Evolutionary conservation across 1,140 invertebrate species (phyloP), one percentile per base, ranked within the genome.

Genomic region (Lepidostoma basale): DNA sequence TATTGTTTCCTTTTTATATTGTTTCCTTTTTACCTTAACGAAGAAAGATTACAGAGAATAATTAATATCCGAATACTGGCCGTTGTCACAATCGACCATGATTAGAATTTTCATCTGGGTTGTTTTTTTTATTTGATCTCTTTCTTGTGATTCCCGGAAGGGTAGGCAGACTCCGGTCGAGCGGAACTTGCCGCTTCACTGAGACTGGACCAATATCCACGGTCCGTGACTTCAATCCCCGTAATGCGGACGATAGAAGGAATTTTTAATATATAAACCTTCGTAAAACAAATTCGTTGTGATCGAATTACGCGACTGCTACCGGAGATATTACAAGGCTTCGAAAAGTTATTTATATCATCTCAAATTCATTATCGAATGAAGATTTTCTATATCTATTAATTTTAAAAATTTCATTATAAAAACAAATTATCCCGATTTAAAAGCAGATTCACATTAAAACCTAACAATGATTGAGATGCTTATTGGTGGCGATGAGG

Each of bases 101-200:
- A 44, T 60, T 60, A 60, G 36, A 22, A 60, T 60, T 60, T 40
- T 60, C 25, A 60, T 42, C 56, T 42, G 36, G 39, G 39, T 42
- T 42, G 56, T 42, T 42, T 42, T 26, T 4, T 28, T 47, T 47
- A 23, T 33, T 56, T 25, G 8, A 60, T 60, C 39, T 42, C 33
- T 23, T 23, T 40, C 39, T 9, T 60, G 4, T 28, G 23, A 40
- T 59, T 25, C 23, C 39, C 12, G 42, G 56, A 60, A 42, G 18
- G 4, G 14, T 23, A 16, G 23, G 22, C 0, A 33, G 12, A 33
- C 5, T 5, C 30, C 33, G n/a, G 36, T 26, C 56, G 56, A n/a
- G 22, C 39, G 5, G 56, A 44, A 60, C 36, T 2, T 1, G 18
- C 12, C 56, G 36, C 36, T 42, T 26, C 36, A 25, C 3, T 22